A percentile compares a stretch with the other conserved stretches of the same genome.
These are phyloP conservation scores for Drosophila falleni DNA, from an alignment of 2,888 invertebrate species.

Conservation along the genomic window DNA sequence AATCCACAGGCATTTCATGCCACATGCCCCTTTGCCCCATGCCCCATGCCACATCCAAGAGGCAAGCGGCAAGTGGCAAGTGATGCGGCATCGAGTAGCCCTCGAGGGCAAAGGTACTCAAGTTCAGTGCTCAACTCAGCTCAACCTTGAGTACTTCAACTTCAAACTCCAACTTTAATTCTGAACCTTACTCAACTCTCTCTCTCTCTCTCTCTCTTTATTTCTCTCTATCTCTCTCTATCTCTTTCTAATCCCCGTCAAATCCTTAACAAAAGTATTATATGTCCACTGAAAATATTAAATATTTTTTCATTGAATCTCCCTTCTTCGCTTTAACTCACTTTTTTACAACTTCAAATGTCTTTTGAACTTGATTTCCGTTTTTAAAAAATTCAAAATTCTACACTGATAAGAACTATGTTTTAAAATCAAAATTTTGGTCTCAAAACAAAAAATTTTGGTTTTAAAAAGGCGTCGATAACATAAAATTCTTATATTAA, in stretches of 20 bases:
- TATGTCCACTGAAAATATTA: background rate
- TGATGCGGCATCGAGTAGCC: conserved; percentile 22
- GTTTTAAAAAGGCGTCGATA: too few relatives aligned
- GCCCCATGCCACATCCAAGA: conserved; percentile 4
- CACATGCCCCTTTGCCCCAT: too few relatives aligned
- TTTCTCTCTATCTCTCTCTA: background rate
- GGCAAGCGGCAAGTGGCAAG: conserved; percentile 12
- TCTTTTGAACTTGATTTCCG: too few relatives aligned
- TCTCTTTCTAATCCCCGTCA: too few relatives aligned
- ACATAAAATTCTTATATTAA: too few relatives aligned
- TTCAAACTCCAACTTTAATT: background rate
- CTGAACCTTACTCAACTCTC: background rate
- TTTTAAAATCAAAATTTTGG: too few relatives aligned
- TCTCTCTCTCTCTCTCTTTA: background rate
- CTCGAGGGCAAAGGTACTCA: conserved; percentile 19
- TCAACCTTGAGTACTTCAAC: conserved; percentile 19
- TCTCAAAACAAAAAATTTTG: too few relatives aligned
- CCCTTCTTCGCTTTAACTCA: too few relatives aligned
- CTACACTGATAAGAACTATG: too few relatives aligned
- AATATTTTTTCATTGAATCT: background rate
- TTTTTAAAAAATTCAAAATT: too few relatives aligned
- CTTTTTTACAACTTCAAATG: too few relatives aligned
- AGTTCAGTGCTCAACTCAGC: conserved; percentile 12
- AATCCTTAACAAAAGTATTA: background rate
- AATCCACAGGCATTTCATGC: conserved; percentile 7